These are phyloP conservation scores for Globia sparganii DNA, from an alignment of 2,888 invertebrate genomes.

Conservation along the genomic window DNA sequence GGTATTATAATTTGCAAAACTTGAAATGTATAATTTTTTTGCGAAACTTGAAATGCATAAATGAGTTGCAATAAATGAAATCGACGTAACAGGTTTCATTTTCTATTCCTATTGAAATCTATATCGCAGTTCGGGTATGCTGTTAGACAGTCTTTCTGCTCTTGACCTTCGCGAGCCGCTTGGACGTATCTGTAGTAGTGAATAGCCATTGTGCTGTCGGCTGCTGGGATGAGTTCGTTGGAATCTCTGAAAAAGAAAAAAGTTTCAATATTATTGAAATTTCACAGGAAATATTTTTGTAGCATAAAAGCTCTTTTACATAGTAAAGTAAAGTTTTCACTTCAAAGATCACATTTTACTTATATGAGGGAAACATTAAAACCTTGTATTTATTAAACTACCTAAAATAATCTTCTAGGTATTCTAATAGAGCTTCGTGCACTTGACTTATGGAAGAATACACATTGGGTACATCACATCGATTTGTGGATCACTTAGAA, in stretches of 20 bases:
- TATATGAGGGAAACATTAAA: not conserved
- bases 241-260: slow-evolving; percentile 92
- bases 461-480: slow-evolving; percentile 21
- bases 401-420: not conserved
- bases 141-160: slow-evolving; percentile 93
- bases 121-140: slow-evolving; percentile 93
- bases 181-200: slow-evolving; percentile 94
- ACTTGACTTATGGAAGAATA: slow-evolving; percentile 7
- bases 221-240: slow-evolving; percentile 93
- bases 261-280: not conserved
- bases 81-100: slow-evolving; percentile 33
- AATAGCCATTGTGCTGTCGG: slow-evolving; percentile 93
- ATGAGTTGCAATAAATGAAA: not conserved
- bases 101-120: slow-evolving; percentile 90
- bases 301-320: not conserved
- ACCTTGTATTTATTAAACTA: not conserved
- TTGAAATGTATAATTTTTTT: not conserved
- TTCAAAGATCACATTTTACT: not conserved
- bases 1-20: not conserved
- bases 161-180: slow-evolving; percentile 96
- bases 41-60: not conserved
- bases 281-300: not conserved
- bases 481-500: slow-evolving; percentile 1
- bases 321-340: not conserved
- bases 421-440: not conserved